These are phyloP conservation scores for Pachyrhynchus sulphureomaculatus DNA, from an alignment of 1,140 invertebrate genomes.

Conservation along the genomic window DNA sequence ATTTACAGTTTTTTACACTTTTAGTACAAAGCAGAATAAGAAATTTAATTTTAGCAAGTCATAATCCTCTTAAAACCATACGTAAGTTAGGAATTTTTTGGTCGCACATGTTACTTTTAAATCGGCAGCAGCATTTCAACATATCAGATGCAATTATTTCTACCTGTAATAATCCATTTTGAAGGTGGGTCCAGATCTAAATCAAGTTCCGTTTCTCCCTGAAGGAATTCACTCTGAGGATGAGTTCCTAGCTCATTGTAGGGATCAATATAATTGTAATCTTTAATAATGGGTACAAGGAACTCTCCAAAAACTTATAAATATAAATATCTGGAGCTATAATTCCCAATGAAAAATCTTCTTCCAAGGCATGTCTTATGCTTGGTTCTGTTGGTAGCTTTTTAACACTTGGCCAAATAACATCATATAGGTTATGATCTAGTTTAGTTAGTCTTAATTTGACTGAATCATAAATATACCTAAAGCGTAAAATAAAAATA, in stretches of 20 bases:
- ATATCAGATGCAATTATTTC: too few species aligned
- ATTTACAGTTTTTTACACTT: too few species aligned
- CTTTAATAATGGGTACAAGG: slow-evolving; percentile 74
- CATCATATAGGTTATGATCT: slow-evolving; percentile 78
- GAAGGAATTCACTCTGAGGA: slow-evolving; percentile 57
- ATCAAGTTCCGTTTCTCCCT: slow-evolving; percentile 48
- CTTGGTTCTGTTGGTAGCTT: slow-evolving; percentile 60
- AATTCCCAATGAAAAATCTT: slow-evolving; percentile 69
- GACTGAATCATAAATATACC: slow-evolving; percentile 66
- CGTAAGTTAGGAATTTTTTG: too few species aligned
- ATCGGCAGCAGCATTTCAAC: too few species aligned
- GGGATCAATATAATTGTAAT: slow-evolving; percentile 70
- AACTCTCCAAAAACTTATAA: slow-evolving; percentile 78
- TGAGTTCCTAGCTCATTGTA: slow-evolving; percentile 63
- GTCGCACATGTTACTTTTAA: too few species aligned
- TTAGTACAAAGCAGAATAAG: too few species aligned
- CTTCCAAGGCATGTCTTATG: slow-evolving; percentile 55
- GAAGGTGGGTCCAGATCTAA: slow-evolving; percentile 73
- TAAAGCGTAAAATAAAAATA: slow-evolving; percentile 29
- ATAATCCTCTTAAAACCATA: too few species aligned
- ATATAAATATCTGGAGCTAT: slow-evolving; percentile 78
- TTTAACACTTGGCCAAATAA: slow-evolving; percentile 78
- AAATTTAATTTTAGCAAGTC: too few species aligned
- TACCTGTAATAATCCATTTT: slow-evolving; percentile 67
- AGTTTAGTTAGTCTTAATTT: slow-evolving; percentile 69